Evolutionary conservation across 2,888 invertebrate species (phyloP), one percentile per base, ranked within the genome.

Genomic region (Thecocarcelia acutangulata): DNA sequence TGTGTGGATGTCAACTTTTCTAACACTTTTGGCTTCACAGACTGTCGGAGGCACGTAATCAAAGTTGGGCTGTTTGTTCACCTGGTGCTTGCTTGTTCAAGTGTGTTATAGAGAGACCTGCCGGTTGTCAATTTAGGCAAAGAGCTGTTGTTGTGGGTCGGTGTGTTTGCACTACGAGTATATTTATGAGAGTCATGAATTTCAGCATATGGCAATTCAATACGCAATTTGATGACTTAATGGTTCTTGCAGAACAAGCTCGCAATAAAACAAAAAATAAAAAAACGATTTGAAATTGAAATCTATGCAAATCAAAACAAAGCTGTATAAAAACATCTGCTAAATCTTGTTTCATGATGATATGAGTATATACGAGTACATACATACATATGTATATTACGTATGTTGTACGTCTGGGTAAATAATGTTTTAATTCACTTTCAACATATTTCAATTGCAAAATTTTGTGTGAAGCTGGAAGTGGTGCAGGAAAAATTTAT

Each of bases 151-250:
- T 0, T 0, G 5, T 19, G 12, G 37, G 17, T 42, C 0, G 1
- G 6, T 37, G 15, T 48, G 17, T 37, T 69, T 69, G 33, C 12
- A 24, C 37, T 17, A 24, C 24, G 5, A 3, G 24, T 24, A 8
- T 64, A 77, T 76, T 81, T 77, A 73, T 77, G 56, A 21, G 44
- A 44, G 40, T 40, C 46, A 73, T 64, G 77, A 81, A 77, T 77
- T 52, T 69, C 52, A 9, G 68, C 46, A 50, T 52, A 17, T 50
- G 24, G 24, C 40, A 24, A 48, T 24, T 70, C 44, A 48, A 56
- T 42, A 64, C 70, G 58, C 48, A 78, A 50, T 58, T 66, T 59
- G 56, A 50, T 70, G 58, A 78, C 50, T 78, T 78, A 50, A 52
- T 48, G 40, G n/a, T 37, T 46, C 19, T 15, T 33, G 46, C 17